Percentiles rank a stretch among this genome's conserved stretches.
Conservation (phyloP, 2,797 vertebrate species). For the Gallirallus australis region DNA sequence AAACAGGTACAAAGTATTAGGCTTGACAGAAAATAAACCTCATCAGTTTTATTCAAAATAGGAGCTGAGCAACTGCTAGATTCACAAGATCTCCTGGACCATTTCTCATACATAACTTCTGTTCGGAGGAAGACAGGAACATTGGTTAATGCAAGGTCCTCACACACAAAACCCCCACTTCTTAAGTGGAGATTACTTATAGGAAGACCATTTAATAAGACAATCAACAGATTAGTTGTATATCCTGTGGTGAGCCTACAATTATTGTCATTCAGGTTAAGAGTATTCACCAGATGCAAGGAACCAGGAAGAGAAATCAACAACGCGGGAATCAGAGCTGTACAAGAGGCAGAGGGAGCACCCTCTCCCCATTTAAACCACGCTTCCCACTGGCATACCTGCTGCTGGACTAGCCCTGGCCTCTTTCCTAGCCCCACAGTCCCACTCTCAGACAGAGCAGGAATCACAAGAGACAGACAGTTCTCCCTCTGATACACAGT, state of each 20-base stretch:
- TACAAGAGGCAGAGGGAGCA: background rate
- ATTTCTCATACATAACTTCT: background rate
- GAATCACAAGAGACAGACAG: background rate
- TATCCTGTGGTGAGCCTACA: background rate
- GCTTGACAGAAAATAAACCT: background rate
- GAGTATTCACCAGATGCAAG: background rate
- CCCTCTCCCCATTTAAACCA: background rate
- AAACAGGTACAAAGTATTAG: background rate
- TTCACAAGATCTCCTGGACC: background rate
- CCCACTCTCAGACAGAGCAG: background rate
- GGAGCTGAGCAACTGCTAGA: background rate
- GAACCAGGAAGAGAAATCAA: background rate
- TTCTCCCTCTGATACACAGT: background rate
- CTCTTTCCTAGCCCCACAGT: background rate
- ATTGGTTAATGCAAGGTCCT: background rate
- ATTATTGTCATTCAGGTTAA: background rate
- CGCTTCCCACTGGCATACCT: rapidly evolving
- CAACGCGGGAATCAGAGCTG: background rate
- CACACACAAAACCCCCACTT: background rate
- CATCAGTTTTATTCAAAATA: background rate
- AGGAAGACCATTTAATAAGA: background rate
- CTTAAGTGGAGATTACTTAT: background rate
- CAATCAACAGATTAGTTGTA: background rate
- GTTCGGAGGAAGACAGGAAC: background rate
- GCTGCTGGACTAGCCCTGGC: background rate